Evolutionary conservation across 2,888 invertebrate genomes (phyloP), one percentile per base, ranked within the genome.

Genomic region (Carpatolechia fugitivella): DNA sequence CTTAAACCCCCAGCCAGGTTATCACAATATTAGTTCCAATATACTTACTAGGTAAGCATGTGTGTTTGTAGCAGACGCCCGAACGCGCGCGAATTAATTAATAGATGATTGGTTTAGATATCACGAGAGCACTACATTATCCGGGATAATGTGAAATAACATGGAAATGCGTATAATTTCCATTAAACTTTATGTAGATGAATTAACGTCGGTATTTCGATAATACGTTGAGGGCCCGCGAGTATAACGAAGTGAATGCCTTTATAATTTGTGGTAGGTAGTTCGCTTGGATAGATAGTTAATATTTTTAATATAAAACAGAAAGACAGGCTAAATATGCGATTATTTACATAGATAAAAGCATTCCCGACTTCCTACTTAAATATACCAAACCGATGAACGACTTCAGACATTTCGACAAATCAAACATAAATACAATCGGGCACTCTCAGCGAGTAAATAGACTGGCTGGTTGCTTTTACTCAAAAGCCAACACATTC

Each of bases 21-120:
- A n/a, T 3, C 44, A 29, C 20, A 29, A 44, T 29, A 20, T 44
- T 44, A 44, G 24, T 14, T n/a, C 29, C 20, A n/a, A n/a, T 33
- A 33, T 33, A 33, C 10, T 6, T 33, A 33, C n/a, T n/a, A n/a
- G n/a, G 11, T 29, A 14, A n/a, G 2, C 29, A 5, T 13, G 6
- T 24, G 5, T 49, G 35, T 49, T 49, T 49, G 18, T 24, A 16
- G 8, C 35, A 41, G 14, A 18, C 20, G 44, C 35, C 14, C 31
- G 46, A 47, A 40, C 63, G 66, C 61, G 65, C 62, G 57, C 56
- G 63, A 69, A 76, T 79, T 78, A 77, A 80, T 79, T 78, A 79
- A 78, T 74, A 70, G 72, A 72, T 75, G 71, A 78, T 78, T 78
- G 76, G 70, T 72, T 69, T 64, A 68, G 75, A 73, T 78, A 79